A percentile compares a stretch with the other conserved stretches of the same genome.
phyloP scores from a whole-genome alignment of 1,140 invertebrate species.

The Hylyphantes graminicola region DNA sequence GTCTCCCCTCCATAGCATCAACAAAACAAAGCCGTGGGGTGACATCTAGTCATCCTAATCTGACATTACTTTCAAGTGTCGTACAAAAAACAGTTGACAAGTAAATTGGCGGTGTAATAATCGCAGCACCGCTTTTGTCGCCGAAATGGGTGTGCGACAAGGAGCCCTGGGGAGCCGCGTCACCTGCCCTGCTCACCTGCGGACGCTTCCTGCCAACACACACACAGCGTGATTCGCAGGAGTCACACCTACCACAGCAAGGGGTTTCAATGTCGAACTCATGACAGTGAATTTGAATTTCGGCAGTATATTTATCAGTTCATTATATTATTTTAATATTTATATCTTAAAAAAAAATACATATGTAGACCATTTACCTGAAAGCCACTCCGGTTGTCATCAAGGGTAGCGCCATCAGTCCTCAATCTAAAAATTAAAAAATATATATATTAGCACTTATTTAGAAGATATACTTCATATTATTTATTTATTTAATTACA shows the following conservation, averaged over 20 bases:
- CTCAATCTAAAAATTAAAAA: not conserved
- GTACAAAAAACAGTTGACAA: conserved; percentile 15
- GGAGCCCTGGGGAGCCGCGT: not conserved
- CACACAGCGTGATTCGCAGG: conserved; percentile 13
- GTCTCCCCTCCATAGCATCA: too few relatives aligned
- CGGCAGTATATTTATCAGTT: too few relatives aligned
- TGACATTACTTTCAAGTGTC: too few relatives aligned
- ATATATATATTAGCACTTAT: too few relatives aligned
- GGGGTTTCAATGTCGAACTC: not conserved
- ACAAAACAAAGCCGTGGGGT: too few relatives aligned
- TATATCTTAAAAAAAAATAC: too few relatives aligned
- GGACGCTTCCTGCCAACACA: conserved; percentile 10
- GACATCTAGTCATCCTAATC: too few relatives aligned
- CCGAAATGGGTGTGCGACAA: conserved; percentile 16
- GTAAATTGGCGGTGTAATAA: conserved; percentile 22
- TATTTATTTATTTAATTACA: not conserved
- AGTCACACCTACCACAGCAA: not conserved
- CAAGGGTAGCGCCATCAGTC: not conserved
- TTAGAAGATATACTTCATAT: too few relatives aligned
- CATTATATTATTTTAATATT: too few relatives aligned
- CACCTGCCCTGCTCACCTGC: conserved; percentile 46
- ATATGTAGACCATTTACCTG: not conserved
- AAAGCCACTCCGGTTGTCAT: conserved; percentile 3
- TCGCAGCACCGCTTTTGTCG: conserved; percentile 7
- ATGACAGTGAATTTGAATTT: too few relatives aligned